Percentiles rank a stretch among this genome's conserved stretches.
Conservation (phyloP, 2,113 vertebrate species). For the Nothobranchius furzeri region DNA sequence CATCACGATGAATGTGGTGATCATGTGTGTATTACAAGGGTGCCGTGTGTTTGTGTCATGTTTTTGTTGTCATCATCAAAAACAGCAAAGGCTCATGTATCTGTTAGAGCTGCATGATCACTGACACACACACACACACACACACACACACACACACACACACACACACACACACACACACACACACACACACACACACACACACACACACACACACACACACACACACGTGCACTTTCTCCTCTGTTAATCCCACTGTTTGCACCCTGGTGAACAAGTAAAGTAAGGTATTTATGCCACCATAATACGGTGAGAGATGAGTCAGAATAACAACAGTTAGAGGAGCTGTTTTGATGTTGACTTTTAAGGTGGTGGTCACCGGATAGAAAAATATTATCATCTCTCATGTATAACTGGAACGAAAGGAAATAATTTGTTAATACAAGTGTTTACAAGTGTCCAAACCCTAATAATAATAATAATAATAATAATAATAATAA, state of each 20-base stretch:
- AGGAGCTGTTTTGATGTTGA: slow-evolving; percentile 56
- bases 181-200: slow-evolving; percentile 1
- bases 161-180: slow-evolving; percentile 1
- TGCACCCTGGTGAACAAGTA: slow-evolving; percentile 26
- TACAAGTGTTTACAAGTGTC: no score
- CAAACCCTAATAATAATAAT: no score
- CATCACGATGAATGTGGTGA: slow-evolving; percentile 24
- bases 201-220: neutral
- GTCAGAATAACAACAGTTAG: slow-evolving; percentile 49
- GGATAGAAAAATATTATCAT: slow-evolving; percentile 26
- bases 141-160: neutral
- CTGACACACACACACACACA: slow-evolving; percentile 19
- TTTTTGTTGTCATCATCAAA: slow-evolving; percentile 32
- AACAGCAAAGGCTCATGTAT: slow-evolving; percentile 51
- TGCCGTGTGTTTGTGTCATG: slow-evolving; percentile 20
- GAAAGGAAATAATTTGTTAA: neutral
- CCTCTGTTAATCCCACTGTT: slow-evolving; percentile 60
- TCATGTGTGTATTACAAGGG: slow-evolving; percentile 23
- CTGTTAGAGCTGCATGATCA: slow-evolving; percentile 42
- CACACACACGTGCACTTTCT: no score
- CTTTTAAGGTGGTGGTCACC: slow-evolving; percentile 43
- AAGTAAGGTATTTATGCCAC: slow-evolving; percentile 56
- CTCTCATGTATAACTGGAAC: slow-evolving; percentile 33
- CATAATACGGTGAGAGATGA: slow-evolving; percentile 40
- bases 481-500: no score